Evolutionary conservation across 2,113 vertebrate genomes (phyloP), one percentile per base, ranked within the genome.

Genomic region (Hoplias malabaricus): DNA sequence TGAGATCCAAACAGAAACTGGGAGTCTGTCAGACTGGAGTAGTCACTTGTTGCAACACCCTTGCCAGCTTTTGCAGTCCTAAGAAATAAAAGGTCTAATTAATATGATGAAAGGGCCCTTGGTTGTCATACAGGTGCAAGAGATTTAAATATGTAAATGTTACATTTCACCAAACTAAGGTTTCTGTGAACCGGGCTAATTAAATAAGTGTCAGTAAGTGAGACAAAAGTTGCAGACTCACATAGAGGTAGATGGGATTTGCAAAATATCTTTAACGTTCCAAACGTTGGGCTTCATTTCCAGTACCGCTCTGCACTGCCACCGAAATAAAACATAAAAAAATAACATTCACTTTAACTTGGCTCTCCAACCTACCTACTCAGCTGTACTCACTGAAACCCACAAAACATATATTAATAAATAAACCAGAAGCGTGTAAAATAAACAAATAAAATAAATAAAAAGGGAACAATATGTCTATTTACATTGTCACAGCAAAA

Each of bases 1-100:
- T 98, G 96, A 62, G 96, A 98, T 72, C 96, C 92, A 46, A 93
- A 94, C 77, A 96, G 93, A 79, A 94, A 86, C 90, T 98, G 96
- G 6, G 96, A 96, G 63, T 98, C 96, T 3, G 93, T 93, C 80
- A 95, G 83, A 54, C 87, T 94, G 0, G 92, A 93, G 78, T 90
- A 89, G 73, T 96, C 94, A 21, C 87, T 92, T 54, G 87, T 88
- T 69, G 86, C 59, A 2, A 59, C 86, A 81, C 85, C 92, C 80
- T 91, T 87, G 78, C 27, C 74, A 42, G 87, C 81, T 72, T 91
- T 93, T 14, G 53, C 86, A 5, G 80, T 73, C 78, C 91, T 92
- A 85, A 80, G 4, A 53, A 50, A 46, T 25, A 68, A 77, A 6
- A 71, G 3, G 4, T 14, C 33, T 33, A 5, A 65, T 33, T 56